Base-by-base conservation (phyloP, 1,140 invertebrate species). In the Zophobas atratus region DNA sequence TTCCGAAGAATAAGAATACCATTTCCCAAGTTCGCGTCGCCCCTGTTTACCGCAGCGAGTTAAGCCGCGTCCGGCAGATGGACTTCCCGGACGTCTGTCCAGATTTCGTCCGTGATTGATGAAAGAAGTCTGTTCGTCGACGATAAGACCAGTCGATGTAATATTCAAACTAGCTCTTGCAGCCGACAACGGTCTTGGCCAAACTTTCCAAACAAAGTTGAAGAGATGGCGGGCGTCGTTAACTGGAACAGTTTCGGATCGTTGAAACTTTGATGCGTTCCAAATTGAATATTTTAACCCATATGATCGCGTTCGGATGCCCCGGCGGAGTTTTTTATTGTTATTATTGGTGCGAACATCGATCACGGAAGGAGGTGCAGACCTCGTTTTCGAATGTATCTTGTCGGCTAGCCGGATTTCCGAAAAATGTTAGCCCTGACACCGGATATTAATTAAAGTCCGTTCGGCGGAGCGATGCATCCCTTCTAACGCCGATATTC, bases 401-500 rank as follows among this genome's bases (percentile, higher is more conserved):
- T 20, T 67, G 2, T 38, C 60, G 60, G 20, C 60, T 43, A 36
- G 39, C 20, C 60, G 60, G 60, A 67, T 67, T 67, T 67, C 60
- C 60, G 60, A 67, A 67, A 67, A 67, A 67, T 67, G 60, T 67
- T 43, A 56, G 43, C 41, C 41, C 55, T 73, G 71, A 73, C 71
- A 73, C 71, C 71, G 71, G 71, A 73, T 73, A 73, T 73, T 73
- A 73, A 73, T 73, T 73, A 73, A 73, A 73, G 71, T 73, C 71
- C 51, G 71, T 73, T 73, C 48, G 56, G 55, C 71, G 71, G 46
- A 73, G 55, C 55, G 71, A 73, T 73, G 71, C 71, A 73, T 73
- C 71, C 38, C 71, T 73, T 53, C 71, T 72, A 73, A 56, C 49
- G 71, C 71, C 71, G 55, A 73, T 73, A 73, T 73, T 73, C 71